A percentile compares a stretch with the other conserved stretches of the same genome.
Conservation (phyloP, 2,888 invertebrate species). For the Tenthredo distinguenda region DNA sequence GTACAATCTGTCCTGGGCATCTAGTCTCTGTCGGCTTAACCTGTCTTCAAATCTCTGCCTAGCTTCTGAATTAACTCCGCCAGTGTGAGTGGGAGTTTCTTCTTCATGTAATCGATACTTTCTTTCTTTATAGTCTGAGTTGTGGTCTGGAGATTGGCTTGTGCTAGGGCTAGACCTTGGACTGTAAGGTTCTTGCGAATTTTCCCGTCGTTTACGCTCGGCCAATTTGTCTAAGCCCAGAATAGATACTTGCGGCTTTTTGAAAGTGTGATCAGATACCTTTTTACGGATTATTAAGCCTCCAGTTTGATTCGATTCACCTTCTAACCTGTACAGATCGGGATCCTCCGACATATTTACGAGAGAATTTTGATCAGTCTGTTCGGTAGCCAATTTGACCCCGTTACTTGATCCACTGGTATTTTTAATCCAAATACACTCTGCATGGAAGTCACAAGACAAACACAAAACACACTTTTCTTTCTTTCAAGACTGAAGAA, state of each 20-base stretch:
- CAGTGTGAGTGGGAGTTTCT: slow-evolving; percentile 97
- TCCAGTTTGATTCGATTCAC: slow-evolving; percentile 72
- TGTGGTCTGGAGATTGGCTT: slow-evolving; percentile 63
- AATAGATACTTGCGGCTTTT: slow-evolving; percentile 88
- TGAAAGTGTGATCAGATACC: slow-evolving; percentile 81
- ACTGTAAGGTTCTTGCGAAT: slow-evolving; percentile 62
- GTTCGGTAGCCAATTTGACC: neutral
- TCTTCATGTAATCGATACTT: slow-evolving; percentile 89
- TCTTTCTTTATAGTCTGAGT: slow-evolving; percentile 75
- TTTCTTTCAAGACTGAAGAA: neutral
- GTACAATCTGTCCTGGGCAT: slow-evolving; percentile 68
- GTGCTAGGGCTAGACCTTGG: slow-evolving; percentile 71
- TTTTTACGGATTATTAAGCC: slow-evolving; percentile 79
- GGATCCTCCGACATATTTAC: slow-evolving; percentile 62
- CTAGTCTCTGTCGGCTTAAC: slow-evolving; percentile 73
- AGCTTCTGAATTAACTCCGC: slow-evolving; percentile 92
- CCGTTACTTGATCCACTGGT: neutral
- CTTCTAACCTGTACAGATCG: slow-evolving; percentile 78
- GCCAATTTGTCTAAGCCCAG: slow-evolving; percentile 93
- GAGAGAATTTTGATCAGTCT: neutral
- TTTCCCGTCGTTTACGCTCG: slow-evolving; percentile 84
- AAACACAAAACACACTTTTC: neutral
- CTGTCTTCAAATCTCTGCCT: slow-evolving; percentile 82
- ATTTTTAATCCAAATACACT: neutral
- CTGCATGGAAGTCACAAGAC: neutral